phyloP scores from a whole-genome alignment of 2,888 invertebrate species.

The Clusia tigrina region DNA sequence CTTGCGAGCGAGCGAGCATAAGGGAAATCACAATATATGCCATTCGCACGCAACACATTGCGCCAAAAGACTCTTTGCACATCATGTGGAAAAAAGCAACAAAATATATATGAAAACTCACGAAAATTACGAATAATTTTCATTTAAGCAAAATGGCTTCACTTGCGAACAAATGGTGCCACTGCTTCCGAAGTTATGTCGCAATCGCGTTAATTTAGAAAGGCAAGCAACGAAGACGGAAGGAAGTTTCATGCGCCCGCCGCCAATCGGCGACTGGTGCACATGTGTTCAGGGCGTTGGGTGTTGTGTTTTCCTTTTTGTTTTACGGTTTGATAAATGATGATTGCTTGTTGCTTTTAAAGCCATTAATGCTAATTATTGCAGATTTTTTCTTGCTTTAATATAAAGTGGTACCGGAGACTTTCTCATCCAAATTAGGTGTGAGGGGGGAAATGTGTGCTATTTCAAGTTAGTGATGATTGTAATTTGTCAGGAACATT shows the following conservation, averaged over 20 bases:
- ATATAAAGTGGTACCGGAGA: too few relatives aligned
- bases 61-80: constrained; percentile 25
- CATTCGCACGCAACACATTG: constrained; percentile 43
- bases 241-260: constrained; percentile 17
- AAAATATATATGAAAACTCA: neutral
- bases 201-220: neutral
- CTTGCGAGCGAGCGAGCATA: neutral
- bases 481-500: too few relatives aligned
- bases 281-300: neutral
- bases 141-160: neutral
- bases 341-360: too few relatives aligned
- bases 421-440: too few relatives aligned
- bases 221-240: constrained; percentile 10
- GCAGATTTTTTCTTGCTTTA: too few relatives aligned
- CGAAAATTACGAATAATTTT: constrained; percentile 18
- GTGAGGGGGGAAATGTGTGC: too few relatives aligned
- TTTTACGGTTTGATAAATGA: too few relatives aligned
- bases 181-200: neutral
- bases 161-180: constrained; percentile 2
- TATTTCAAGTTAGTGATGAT: too few relatives aligned
- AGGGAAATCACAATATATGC: neutral
- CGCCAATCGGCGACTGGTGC: neutral
- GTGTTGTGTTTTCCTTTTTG: too few relatives aligned
- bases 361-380: too few relatives aligned
- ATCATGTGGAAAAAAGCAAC: neutral